A percentile compares a stretch with the other conserved stretches of the same genome.
phyloP scores from a whole-genome alignment of 2,797 vertebrate species.

The Neopelma chrysocephalum region DNA sequence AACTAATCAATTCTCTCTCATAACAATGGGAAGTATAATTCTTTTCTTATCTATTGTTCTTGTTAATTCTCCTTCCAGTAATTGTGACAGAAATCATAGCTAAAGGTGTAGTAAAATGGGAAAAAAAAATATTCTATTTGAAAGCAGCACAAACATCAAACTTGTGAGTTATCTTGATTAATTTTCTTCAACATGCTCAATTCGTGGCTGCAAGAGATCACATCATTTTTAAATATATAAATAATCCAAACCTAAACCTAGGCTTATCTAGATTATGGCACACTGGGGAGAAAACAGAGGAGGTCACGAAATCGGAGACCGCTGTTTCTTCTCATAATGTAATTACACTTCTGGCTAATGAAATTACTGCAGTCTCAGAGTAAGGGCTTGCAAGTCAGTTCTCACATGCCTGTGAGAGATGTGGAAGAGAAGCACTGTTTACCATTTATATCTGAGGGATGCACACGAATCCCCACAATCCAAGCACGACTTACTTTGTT shows the following conservation, averaged over 20 bases:
- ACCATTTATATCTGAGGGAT: background rate
- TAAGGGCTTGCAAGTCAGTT: constrained; percentile 32
- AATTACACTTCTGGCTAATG: constrained; percentile 62
- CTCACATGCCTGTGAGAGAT: constrained; percentile 1
- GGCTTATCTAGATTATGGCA: constrained; percentile 43
- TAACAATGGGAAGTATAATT: background rate
- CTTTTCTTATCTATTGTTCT: background rate
- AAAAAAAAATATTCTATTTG: background rate
- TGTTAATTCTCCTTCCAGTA: background rate
- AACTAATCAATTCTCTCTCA: background rate
- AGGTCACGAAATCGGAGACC: constrained; percentile 46
- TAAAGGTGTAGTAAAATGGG: background rate
- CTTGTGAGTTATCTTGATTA: background rate
- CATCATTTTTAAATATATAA: constrained; percentile 40
- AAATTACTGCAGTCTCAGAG: constrained; percentile 49
- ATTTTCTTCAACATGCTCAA: constrained; percentile 26
- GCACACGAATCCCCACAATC: constrained; percentile 8
- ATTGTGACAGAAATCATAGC: background rate
- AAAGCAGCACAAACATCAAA: background rate
- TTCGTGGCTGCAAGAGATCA: background rate
- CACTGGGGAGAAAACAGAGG: constrained; percentile 48
- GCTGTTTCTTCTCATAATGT: constrained; percentile 50
- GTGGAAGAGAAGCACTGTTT: constrained; percentile 26
- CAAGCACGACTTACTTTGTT: constrained; percentile 28
- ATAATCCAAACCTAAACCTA: constrained; percentile 34